phyloP scores from a whole-genome alignment of 1,140 invertebrate species.

The Lucilia sericata region DNA sequence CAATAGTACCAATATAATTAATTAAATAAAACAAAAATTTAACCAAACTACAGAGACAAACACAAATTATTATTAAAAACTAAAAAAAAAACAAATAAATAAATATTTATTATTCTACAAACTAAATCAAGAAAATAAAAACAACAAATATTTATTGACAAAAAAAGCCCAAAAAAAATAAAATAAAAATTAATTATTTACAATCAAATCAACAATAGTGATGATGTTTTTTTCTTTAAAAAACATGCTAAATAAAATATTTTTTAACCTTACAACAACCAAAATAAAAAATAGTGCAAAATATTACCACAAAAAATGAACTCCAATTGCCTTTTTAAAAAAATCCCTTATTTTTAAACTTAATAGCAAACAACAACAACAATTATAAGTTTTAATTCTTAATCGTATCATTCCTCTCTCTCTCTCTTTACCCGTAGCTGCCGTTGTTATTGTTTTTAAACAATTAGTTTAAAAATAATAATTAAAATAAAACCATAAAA shows the following conservation, averaged over 20 bases:
- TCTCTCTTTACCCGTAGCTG: constrained; percentile 38
- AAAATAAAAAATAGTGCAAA: constrained; percentile 37
- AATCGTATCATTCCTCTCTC: no score
- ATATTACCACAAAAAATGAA: constrained; percentile 32
- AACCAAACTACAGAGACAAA: constrained; percentile 42
- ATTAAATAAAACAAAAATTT: constrained; percentile 42
- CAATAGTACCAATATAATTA: constrained; percentile 45
- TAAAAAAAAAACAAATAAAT: constrained; percentile 7
- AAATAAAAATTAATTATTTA: constrained; percentile 22
- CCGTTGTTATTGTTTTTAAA: constrained; percentile 24
- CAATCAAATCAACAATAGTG: constrained; percentile 44
- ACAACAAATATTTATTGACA: not conserved
- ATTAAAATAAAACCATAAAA: constrained; percentile 1
- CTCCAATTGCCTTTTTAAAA: constrained; percentile 25
- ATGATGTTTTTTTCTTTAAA: constrained; percentile 14
- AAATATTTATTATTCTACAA: constrained; percentile 35
- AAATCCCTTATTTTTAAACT: not conserved
- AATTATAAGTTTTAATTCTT: not conserved
- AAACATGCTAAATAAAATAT: not conserved
- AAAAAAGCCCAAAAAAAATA: not conserved
- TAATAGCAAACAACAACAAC: not conserved
- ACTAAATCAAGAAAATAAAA: not conserved
- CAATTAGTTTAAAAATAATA: not conserved
- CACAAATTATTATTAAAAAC: constrained; percentile 31
- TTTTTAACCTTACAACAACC: constrained; percentile 38